Evolutionary conservation across 2,797 vertebrate genomes (phyloP).

Genomic region (Cirrhinus mrigala): DNA sequence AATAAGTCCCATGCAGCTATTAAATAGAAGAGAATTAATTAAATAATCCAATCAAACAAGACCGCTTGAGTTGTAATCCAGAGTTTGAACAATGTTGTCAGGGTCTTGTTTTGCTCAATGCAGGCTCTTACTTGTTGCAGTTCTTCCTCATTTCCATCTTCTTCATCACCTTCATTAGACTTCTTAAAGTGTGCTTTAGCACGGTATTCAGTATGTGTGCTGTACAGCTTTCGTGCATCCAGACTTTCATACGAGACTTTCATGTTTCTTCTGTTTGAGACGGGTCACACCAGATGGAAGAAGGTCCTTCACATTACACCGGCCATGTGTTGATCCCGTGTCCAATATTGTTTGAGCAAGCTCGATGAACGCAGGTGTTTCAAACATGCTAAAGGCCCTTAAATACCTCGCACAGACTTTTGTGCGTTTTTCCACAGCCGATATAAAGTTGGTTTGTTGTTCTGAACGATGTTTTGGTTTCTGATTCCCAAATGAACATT

Average conservation of each 20-base stretch:
- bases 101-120: not conserved
- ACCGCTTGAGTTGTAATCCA: not conserved
- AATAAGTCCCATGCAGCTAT: not conserved
- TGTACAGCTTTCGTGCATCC: not conserved
- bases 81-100: not conserved
- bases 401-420: not conserved
- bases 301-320: not conserved
- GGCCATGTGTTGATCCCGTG: not conserved
- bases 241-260: not conserved
- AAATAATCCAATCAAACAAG: too few relatives aligned
- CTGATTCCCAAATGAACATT: too few relatives aligned
- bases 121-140: not conserved
- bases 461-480: too few relatives aligned
- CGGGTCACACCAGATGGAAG: not conserved
- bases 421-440: not conserved
- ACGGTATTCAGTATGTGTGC: not conserved
- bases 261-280: not conserved
- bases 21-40: too few relatives aligned
- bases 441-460: too few relatives aligned
- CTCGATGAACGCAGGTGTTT: not conserved
- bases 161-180: not conserved
- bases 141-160: not conserved
- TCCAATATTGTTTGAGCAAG: not conserved
- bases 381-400: not conserved
- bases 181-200: not conserved